phyloP scores from a whole-genome alignment of 2,888 invertebrate species.

The Ichneumon xanthorius region DNA sequence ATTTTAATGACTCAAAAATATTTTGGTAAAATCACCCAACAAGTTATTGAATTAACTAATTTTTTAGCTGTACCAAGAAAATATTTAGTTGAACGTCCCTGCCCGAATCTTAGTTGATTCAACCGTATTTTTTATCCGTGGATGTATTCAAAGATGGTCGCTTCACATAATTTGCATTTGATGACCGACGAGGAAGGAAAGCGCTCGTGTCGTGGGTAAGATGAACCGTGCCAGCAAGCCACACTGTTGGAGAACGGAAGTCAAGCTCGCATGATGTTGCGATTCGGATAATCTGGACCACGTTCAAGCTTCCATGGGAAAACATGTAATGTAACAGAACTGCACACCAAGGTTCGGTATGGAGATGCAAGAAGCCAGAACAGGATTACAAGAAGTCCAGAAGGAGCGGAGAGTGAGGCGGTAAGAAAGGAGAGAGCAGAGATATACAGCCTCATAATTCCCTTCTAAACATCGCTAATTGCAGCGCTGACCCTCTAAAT shows the following conservation, averaged over 20 bases:
- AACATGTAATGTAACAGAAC: neutral
- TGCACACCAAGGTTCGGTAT: neutral
- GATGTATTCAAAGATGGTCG: too few relatives aligned
- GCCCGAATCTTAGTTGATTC: too few relatives aligned
- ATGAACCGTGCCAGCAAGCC: neutral
- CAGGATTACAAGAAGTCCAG: constrained; percentile 2
- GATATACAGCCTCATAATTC: constrained; percentile 81
- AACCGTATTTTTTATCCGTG: too few relatives aligned
- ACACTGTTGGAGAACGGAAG: neutral
- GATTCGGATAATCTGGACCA: neutral
- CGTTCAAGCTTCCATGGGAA: neutral
- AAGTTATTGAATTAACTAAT: too few relatives aligned
- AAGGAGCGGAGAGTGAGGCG: constrained; percentile 28
- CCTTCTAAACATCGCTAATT: constrained; percentile 81
- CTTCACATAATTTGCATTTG: too few relatives aligned
- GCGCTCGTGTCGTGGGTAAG: neutral
- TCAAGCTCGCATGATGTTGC: neutral
- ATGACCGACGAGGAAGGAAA: too few relatives aligned
- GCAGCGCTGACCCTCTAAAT: constrained; percentile 80
- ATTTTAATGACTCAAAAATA: too few relatives aligned
- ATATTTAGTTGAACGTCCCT: too few relatives aligned
- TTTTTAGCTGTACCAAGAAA: too few relatives aligned
- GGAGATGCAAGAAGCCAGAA: neutral
- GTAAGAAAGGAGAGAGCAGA: constrained; percentile 66
- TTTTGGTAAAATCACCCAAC: too few relatives aligned